phyloP scores from a whole-genome alignment of 2,797 vertebrate genomes.

The Acanthiza pusilla region DNA sequence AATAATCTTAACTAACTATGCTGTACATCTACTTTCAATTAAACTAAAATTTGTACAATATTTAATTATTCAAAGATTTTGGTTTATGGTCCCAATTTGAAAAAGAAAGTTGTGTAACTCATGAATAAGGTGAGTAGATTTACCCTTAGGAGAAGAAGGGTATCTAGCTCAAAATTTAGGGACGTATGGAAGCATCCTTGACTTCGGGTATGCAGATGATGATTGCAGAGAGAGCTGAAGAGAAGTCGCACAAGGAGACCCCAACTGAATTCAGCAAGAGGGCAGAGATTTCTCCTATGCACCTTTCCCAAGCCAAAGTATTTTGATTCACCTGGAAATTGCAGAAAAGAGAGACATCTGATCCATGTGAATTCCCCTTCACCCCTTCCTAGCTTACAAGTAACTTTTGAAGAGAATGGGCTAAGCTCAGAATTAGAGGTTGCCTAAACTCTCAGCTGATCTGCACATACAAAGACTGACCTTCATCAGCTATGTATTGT shows the following conservation, averaged over 20 bases:
- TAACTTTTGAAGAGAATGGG: neutral
- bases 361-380: neutral
- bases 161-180: neutral
- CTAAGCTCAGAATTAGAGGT: neutral
- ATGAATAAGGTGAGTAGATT: neutral
- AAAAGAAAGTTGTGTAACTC: neutral
- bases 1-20: neutral
- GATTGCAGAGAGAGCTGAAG: neutral
- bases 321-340: neutral
- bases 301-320: neutral
- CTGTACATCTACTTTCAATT: neutral
- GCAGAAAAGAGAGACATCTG: neutral
- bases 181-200: neutral
- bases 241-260: neutral
- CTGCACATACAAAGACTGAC: neutral
- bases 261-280: neutral
- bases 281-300: neutral
- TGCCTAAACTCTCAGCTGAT: neutral
- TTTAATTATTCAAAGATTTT: neutral
- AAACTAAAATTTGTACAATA: neutral
- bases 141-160: neutral
- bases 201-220: neutral
- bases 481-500: neutral
- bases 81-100: neutral
- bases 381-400: neutral